phyloP scores from a whole-genome alignment of 2,888 invertebrate genomes.

The Drosophila paramelanica region DNA sequence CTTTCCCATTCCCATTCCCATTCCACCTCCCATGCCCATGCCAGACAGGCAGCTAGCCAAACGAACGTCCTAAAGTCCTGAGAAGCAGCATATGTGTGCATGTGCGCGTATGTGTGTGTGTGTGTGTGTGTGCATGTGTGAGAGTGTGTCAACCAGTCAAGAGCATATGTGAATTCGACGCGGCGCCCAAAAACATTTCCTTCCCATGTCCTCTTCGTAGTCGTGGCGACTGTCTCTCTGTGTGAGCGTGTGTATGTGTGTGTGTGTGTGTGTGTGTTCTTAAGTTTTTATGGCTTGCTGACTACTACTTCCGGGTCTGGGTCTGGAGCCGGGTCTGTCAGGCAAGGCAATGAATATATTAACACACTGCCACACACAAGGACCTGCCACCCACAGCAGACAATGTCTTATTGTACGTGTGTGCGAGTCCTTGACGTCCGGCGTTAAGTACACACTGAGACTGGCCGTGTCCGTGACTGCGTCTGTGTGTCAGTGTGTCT shows the following conservation, averaged over 20 bases:
- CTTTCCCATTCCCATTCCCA: slow-evolving; percentile 5
- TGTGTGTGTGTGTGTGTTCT: slow-evolving; percentile 53
- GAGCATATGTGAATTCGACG: slow-evolving; percentile 69
- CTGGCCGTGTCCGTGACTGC: slow-evolving; percentile 37
- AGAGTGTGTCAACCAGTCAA: slow-evolving; percentile 65
- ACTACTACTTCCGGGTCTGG: slow-evolving; percentile 78
- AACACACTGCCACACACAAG: slow-evolving; percentile 67
- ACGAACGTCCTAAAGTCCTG: slow-evolving; percentile 46
- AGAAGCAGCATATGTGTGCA: slow-evolving; percentile 49
- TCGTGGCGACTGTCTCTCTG: slow-evolving; percentile 50
- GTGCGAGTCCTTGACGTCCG: slow-evolving; percentile 70
- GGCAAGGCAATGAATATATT: slow-evolving; percentile 81
- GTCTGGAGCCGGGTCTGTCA: slow-evolving; percentile 38
- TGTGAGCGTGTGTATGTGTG: slow-evolving; percentile 19
- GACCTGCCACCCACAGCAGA: slow-evolving; percentile 41
- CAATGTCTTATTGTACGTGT: slow-evolving; percentile 59
- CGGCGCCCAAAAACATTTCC: slow-evolving; percentile 53
- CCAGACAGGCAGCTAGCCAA: slow-evolving; percentile 52
- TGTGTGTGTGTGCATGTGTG: slow-evolving; percentile 30
- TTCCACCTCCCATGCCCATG: slow-evolving; percentile 7
- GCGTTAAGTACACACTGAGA: slow-evolving; percentile 57
- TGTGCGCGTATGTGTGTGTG: slow-evolving; percentile 17
- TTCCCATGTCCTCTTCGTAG: slow-evolving; percentile 44
- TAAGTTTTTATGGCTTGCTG: slow-evolving; percentile 80
- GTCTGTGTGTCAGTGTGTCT: slow-evolving; percentile 41